Conservation (phyloP, 2,888 invertebrate genomes). For the Cylloceria caligata region DNA sequence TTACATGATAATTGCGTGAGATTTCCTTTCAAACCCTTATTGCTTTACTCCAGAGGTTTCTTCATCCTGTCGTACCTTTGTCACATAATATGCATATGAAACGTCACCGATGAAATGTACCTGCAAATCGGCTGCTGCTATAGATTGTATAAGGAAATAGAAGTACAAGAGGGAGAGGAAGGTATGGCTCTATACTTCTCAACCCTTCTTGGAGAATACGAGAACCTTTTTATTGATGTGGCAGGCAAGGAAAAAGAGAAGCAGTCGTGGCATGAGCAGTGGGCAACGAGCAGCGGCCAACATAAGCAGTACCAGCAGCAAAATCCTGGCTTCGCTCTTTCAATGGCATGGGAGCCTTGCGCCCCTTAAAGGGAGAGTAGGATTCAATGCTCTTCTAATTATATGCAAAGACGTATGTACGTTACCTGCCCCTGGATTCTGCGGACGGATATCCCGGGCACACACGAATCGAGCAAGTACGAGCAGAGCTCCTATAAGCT, state of each 20-base stretch:
- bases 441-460: constrained; percentile 58
- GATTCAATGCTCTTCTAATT: constrained; percentile 83
- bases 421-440: constrained; percentile 70
- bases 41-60: constrained; percentile 29
- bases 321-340: constrained; percentile 71
- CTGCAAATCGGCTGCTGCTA: constrained; percentile 75
- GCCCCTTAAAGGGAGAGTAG: constrained; percentile 59
- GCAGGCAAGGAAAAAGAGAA: constrained; percentile 23
- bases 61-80: constrained; percentile 69
- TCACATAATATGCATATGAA: constrained; percentile 80
- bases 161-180: constrained; percentile 43
- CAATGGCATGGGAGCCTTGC: constrained; percentile 69
- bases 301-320: constrained; percentile 22
- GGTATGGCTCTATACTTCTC: constrained; percentile 31
- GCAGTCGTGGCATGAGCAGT: constrained; percentile 27
- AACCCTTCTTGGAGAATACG: constrained; percentile 72
- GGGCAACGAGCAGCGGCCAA: constrained; percentile 20
- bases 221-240: constrained; percentile 68
- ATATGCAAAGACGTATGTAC: constrained; percentile 82
- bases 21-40: constrained; percentile 8
- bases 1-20: neutral
- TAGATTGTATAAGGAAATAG: constrained; percentile 65
- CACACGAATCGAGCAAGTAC: constrained; percentile 53
- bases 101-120: constrained; percentile 75
- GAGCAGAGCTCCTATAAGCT: constrained; percentile 50